A percentile compares a stretch with the other conserved stretches of the same genome.
phyloP scores from a whole-genome alignment of 2,113 vertebrate genomes.

The Pachycephala philippinensis region DNA sequence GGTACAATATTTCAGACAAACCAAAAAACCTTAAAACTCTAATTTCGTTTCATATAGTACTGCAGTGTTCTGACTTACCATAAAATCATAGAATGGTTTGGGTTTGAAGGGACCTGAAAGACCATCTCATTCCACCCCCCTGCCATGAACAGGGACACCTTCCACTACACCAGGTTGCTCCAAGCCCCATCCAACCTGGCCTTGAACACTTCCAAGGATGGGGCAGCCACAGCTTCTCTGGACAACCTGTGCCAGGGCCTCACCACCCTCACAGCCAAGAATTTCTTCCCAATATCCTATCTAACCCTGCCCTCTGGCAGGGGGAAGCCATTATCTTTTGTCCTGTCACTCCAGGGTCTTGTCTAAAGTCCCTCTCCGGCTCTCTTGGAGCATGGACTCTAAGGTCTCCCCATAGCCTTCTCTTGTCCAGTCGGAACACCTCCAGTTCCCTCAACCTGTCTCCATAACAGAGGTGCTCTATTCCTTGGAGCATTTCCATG shows the following conservation, averaged over 20 bases:
- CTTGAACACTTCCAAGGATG: not conserved
- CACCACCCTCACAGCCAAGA: not conserved
- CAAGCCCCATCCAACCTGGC: not conserved
- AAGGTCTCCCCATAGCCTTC: not conserved
- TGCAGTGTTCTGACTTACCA: not conserved
- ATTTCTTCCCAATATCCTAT: not conserved
- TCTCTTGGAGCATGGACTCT: not conserved
- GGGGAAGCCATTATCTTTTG: not conserved
- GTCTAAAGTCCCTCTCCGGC: fast-evolving
- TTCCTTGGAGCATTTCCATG: not conserved
- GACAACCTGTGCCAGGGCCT: not conserved
- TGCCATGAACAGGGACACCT: not conserved
- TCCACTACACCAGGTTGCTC: not conserved
- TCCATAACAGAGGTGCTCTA: not conserved
- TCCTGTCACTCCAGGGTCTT: not conserved
- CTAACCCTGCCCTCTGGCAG: not conserved
- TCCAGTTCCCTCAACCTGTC: not conserved
- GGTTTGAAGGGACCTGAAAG: not conserved
- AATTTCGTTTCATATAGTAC: not conserved
- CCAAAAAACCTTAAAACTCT: not conserved
- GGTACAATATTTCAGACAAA: not conserved
- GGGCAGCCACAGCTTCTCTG: not conserved
- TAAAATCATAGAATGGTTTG: not conserved
- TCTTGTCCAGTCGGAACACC: not conserved
- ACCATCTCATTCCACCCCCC: not conserved